Base-by-base conservation (phyloP, 2,888 invertebrate genomes). In the Erebia epiphron region DNA sequence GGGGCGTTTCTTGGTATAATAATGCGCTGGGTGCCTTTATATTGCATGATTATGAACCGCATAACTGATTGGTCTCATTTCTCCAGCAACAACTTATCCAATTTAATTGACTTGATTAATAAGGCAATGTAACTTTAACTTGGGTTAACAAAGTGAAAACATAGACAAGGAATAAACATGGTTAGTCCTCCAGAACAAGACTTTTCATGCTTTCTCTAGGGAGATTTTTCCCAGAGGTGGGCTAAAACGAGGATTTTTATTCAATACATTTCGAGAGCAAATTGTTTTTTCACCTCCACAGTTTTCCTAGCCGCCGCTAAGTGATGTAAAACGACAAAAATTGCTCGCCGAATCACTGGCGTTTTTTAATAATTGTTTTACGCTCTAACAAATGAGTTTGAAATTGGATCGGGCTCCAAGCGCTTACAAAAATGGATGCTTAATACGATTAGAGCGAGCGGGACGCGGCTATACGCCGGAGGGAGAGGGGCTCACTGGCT, bases 371-470 rank as follows among this genome's bases (percentile, higher is more conserved):
- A 93, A 93, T 93, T 92, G 92, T 88, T 92, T 92, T 92, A 93
- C 88, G 85, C 87, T 86, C 85, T 92, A 92, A 94, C 95, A 95
- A 95, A 95, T 95, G 95, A 95, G 94, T 95, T 94, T 94, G 94
- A 94, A 95, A 95, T 95, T 95, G 94, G 93, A 95, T 95, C 94
- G 89, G 91, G 91, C 91, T 89, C 88, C 80, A 79, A 88, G 90
- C 92, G 91, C 91, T 89, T 86, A 89, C 95, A 95, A 95, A 95
- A 95, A 95, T 95, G 95, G 95, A 94, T 93, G 94, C 94, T 88
- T 95, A 95, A 95, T 94, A 82, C 85, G 89, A 94, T 95, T 94
- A 95, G 94, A 86, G 94, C 76, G 92, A 94, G 88, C 80, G 92
- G 83, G 90, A 90, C 77, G 76, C 76, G 71, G 74, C 64, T 78